A percentile compares a stretch with the other conserved stretches of the same genome.
These are phyloP conservation scores for Leptinotarsa peninsularis DNA, from an alignment of 2,888 invertebrate genomes.

Conservation along the genomic window DNA sequence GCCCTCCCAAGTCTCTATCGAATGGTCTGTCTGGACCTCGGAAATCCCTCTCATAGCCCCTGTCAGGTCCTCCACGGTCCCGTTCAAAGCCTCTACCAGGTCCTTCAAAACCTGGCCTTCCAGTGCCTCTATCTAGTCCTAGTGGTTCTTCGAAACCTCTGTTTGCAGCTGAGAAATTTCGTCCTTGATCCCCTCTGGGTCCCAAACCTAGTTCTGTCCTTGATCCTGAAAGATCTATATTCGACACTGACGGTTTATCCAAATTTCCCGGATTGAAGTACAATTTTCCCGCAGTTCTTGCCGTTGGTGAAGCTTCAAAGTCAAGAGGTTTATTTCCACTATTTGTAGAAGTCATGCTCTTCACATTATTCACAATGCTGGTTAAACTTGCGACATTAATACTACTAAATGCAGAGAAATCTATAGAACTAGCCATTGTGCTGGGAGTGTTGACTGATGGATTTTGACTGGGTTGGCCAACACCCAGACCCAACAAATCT, in stretches of 20 bases:
- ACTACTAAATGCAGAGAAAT: conserved; percentile 51
- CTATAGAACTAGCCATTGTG: conserved; percentile 49
- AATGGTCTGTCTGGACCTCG: conserved; percentile 16
- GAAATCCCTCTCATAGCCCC: conserved; percentile 1
- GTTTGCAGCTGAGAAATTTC: neutral
- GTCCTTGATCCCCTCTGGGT: neutral
- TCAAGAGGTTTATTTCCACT: conserved; percentile 29
- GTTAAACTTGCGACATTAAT: conserved; percentile 58
- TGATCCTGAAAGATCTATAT: conserved; percentile 12
- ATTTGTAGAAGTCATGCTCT: conserved; percentile 41
- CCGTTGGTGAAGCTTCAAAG: conserved; percentile 37
- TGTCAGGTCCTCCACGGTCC: conserved; percentile 2
- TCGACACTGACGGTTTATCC: conserved; percentile 1
- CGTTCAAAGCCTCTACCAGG: conserved; percentile 22
- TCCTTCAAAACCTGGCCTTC: conserved; percentile 22
- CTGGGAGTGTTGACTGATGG: conserved; percentile 33
- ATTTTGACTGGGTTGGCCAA: conserved; percentile 19
- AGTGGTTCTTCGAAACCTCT: conserved; percentile 8
- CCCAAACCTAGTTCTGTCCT: conserved; percentile 19
- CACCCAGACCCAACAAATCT: conserved; percentile 47
- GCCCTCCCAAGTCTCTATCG: neutral
- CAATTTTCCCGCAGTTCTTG: conserved; percentile 26
- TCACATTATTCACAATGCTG: conserved; percentile 57
- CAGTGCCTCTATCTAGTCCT: conserved; percentile 5
- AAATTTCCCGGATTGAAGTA: conserved; percentile 35